Evolutionary conservation across 2,888 invertebrate species (phyloP), one percentile per base, ranked within the genome.

Genomic region (Protophormia terraenovae): DNA sequence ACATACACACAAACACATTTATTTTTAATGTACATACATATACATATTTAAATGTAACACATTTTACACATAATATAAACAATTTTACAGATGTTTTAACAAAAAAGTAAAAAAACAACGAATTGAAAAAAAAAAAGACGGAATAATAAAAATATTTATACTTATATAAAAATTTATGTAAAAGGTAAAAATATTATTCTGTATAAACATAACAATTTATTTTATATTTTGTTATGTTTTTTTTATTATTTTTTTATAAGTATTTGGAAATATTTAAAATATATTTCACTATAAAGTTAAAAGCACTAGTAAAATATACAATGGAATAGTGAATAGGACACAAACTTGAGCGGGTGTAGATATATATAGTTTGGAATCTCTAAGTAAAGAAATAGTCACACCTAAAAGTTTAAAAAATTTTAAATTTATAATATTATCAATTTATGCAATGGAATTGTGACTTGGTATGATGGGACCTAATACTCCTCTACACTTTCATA

Each of bases 11-110:
- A 22, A 22, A 50, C 50, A 22, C 4, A 47, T 47, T 19, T 47
- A 47, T 19, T 47, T 19, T 47, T 14, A 16, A 16, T 47, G 3
- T 8, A 19, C 32, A 19, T 41, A 41, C 14, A 67, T 12, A 67
- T 14, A 29, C 45, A 19, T 45, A 66, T 41, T 47, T 29, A 50
- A 62, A 71, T 67, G 45, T 50, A 83, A 50, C 45, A 77, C 38
- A 83, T 73, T 78, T 77, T 78, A 53, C 72, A 73, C 66, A 73
- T 83, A 72, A 72, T 67, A 60, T 73, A 38, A 41, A 29, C 50
- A 82, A 73, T 72, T 72, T 71, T 66, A 66, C 72, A 77, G 67
- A 72, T 58, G 41, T 72, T 82, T 77, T 60, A 72, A 58, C 58
- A 67, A 45, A 60, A 22, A 19, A 35, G n/a, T n/a, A 27, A 45